These are phyloP conservation scores for Macheiramphus alcinus DNA, from an alignment of 2,113 vertebrate species.

Conservation along the genomic window DNA sequence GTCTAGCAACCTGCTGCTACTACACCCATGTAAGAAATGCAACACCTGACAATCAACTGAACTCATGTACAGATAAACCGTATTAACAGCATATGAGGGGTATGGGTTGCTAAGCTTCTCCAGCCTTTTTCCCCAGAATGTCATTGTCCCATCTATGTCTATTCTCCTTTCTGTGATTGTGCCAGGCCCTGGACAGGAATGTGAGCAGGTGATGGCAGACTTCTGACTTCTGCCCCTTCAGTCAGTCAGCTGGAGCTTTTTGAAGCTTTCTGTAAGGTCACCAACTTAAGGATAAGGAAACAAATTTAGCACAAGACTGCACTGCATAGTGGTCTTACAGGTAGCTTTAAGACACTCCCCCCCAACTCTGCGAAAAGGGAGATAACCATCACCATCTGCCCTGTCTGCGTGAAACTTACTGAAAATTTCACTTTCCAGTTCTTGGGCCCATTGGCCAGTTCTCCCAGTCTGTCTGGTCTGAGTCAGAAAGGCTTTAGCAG, in stretches of 20 bases:
- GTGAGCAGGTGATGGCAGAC: neutral
- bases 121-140: neutral
- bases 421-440: neutral
- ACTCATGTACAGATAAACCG: neutral
- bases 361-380: neutral
- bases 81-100: accelerated
- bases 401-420: neutral
- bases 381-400: neutral
- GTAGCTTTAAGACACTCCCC: neutral
- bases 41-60: neutral
- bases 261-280: neutral
- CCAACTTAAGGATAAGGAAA: neutral
- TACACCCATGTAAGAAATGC: accelerated
- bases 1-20: neutral
- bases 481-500: neutral
- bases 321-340: neutral
- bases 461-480: neutral
- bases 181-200: neutral
- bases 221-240: neutral
- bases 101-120: neutral
- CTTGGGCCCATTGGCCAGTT: neutral
- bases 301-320: neutral
- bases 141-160: neutral
- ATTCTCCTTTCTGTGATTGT: neutral
- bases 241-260: neutral